phyloP scores from a whole-genome alignment of 2,888 invertebrate species.

The Minunthozetes semirufus region DNA sequence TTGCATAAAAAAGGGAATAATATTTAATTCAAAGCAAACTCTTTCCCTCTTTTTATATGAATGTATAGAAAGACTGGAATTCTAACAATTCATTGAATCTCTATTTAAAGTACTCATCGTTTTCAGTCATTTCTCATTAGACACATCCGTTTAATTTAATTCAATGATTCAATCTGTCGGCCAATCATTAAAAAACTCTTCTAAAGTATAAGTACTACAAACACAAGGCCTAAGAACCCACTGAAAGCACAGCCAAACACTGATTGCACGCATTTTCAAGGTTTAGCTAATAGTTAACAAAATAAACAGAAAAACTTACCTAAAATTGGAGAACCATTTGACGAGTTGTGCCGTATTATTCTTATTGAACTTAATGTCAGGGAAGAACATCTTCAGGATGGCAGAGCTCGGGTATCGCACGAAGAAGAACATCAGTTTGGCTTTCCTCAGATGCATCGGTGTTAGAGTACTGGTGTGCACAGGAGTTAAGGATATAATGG shows the following conservation, averaged over 20 bases:
- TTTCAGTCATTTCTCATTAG: slow-evolving; percentile 33
- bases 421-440: slow-evolving; percentile 99
- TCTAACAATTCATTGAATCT: slow-evolving; percentile 23
- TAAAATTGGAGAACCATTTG: slow-evolving; percentile 99
- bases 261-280: neutral
- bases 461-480: slow-evolving; percentile 84
- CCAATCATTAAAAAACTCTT: neutral
- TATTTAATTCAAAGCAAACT: slow-evolving; percentile 15
- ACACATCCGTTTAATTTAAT: slow-evolving; percentile 30
- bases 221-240: neutral
- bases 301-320: slow-evolving; percentile 61
- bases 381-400: slow-evolving; percentile 99
- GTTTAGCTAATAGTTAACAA: neutral
- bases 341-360: slow-evolving; percentile 99
- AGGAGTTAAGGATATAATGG: slow-evolving; percentile 61
- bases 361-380: slow-evolving; percentile 99
- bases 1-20: slow-evolving; percentile 13
- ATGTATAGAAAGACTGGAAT: slow-evolving; percentile 18
- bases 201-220: neutral
- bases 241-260: neutral
- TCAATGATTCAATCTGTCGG: slow-evolving; percentile 21
- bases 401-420: slow-evolving; percentile 98
- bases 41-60: slow-evolving; percentile 5
- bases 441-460: slow-evolving; percentile 99
- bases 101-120: slow-evolving; percentile 16